A percentile compares a stretch with the other conserved stretches of the same genome.
Evolutionary conservation across 2,888 invertebrate genomes (phyloP).

Genomic region (Apamea anceps): DNA sequence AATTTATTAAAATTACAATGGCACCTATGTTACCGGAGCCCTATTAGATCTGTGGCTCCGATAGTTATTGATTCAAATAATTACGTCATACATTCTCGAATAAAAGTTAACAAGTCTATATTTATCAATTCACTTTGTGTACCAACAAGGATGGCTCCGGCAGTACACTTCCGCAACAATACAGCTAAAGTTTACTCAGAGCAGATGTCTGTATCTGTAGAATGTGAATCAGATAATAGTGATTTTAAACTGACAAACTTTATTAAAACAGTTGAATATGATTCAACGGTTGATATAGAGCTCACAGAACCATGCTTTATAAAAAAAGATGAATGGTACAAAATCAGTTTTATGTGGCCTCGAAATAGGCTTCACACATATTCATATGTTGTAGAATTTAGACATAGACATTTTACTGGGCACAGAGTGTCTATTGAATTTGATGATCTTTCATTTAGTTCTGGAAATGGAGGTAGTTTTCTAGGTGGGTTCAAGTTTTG

Average conservation of each 20-base stretch:
- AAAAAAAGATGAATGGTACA: constrained; percentile 86
- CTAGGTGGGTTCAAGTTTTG: constrained; percentile 86
- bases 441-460: constrained; percentile 80
- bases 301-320: constrained; percentile 84
- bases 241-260: constrained; percentile 81
- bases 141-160: constrained; percentile 85
- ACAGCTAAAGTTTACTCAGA: constrained; percentile 82
- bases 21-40: constrained; percentile 83
- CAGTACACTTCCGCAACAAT: constrained; percentile 80
- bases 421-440: constrained; percentile 84
- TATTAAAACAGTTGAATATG: constrained; percentile 83
- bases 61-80: constrained; percentile 82
- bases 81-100: constrained; percentile 77
- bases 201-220: constrained; percentile 81
- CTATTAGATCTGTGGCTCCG: constrained; percentile 83
- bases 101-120: constrained; percentile 85
- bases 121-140: constrained; percentile 85
- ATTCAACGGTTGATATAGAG: constrained; percentile 83
- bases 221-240: constrained; percentile 81
- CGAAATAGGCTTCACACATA: constrained; percentile 75
- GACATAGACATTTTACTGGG: constrained; percentile 79
- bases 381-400: constrained; percentile 84
- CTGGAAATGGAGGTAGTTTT: constrained; percentile 83
- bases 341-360: constrained; percentile 85
- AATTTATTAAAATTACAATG: constrained; percentile 80